Conservation (phyloP, 2,113 vertebrate species). For the Amia ocellicauda region DNA sequence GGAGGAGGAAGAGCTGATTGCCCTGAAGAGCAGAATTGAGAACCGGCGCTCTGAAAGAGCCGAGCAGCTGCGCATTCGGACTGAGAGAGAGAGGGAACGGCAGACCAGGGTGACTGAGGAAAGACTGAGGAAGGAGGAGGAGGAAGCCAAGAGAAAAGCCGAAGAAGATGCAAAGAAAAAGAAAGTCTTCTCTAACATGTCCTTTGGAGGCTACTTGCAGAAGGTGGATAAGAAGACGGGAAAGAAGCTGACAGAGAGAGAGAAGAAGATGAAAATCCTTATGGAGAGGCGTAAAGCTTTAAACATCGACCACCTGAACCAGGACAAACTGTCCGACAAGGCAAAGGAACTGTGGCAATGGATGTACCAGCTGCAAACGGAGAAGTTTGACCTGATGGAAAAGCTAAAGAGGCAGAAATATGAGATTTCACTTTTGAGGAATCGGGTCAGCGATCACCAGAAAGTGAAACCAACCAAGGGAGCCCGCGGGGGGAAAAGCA, state of each 20-base stretch:
- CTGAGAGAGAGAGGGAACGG: conserved; percentile 81
- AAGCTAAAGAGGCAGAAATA: conserved; percentile 95
- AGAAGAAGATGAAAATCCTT: conserved; percentile 71
- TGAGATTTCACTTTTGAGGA: conserved; percentile 86
- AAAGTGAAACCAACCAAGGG: conserved; percentile 76
- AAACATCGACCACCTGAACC: conserved; percentile 70
- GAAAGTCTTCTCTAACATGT: conserved; percentile 84
- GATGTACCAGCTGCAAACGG: conserved; percentile 79
- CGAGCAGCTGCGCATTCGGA: conserved; percentile 84
- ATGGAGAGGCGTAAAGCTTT: conserved; percentile 65
- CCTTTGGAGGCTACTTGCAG: conserved; percentile 66
- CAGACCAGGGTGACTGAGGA: conserved; percentile 83
- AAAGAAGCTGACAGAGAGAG: conserved; percentile 68
- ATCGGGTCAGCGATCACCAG: conserved; percentile 91
- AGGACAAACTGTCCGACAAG: conserved; percentile 78
- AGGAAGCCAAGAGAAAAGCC: conserved; percentile 75
- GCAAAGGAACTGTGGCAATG: conserved; percentile 85
- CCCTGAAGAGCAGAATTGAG: conserved; percentile 85
- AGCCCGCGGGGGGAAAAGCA: conserved; percentile 51
- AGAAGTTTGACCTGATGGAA: conserved; percentile 91
- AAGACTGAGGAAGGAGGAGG: conserved; percentile 81
- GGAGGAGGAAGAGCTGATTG: conserved; percentile 89
- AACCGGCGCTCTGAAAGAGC: conserved; percentile 80
- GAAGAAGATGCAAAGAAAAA: conserved; percentile 94
- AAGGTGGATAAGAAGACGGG: conserved; percentile 70